Base-by-base conservation (phyloP, 2,797 vertebrate genomes). In the Bothrops alternatus region DNA sequence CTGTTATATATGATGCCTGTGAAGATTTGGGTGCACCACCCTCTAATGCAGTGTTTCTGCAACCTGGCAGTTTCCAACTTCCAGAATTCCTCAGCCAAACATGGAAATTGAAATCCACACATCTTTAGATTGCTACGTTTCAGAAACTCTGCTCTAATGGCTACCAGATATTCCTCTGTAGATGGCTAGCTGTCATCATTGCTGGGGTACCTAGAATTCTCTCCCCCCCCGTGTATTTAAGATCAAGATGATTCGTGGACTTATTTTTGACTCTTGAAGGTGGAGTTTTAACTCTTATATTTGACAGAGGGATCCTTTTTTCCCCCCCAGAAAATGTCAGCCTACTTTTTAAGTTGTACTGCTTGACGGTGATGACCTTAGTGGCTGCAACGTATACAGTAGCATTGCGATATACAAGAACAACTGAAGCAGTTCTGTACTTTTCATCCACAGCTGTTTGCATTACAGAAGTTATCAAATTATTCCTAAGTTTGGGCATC, bases 371-470 rank as follows among this genome's bases (percentile, higher is more conserved):
- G 96, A 99, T 99, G 99, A 99, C 99, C 6, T 96, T 99, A 97
- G 98, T 99, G 93, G 98, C 99, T 3, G 99, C 99, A 25, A 95
- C 98, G 0, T 99, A 99, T 92, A 99, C 98, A 0, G 97, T 99
- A 65, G 97, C 98, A 0, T 93, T 99, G 88, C 97, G 99, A 4
- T 99, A 99, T 97, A 99, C 99, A 0, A 98, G 99, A 95, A 99
- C 98, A 0, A 97, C 96, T 16, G 97, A 97, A 6, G 94, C 96
- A 1, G 98, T 98, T 0, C 96, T 99, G 93, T 99, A 99, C 97
- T 99, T 99, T 93, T 98, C 99, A 65, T 99, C 99, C 0, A 99
- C 99, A 0, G 99, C 99, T 0, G 99, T 99, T 61, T 99, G 98
- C 95, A 86, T 99, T 91, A 96, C 98, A 0, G 99, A 99, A 95